phyloP scores from a whole-genome alignment of 2,113 vertebrate genomes.

The Bambusicola thoracicus region DNA sequence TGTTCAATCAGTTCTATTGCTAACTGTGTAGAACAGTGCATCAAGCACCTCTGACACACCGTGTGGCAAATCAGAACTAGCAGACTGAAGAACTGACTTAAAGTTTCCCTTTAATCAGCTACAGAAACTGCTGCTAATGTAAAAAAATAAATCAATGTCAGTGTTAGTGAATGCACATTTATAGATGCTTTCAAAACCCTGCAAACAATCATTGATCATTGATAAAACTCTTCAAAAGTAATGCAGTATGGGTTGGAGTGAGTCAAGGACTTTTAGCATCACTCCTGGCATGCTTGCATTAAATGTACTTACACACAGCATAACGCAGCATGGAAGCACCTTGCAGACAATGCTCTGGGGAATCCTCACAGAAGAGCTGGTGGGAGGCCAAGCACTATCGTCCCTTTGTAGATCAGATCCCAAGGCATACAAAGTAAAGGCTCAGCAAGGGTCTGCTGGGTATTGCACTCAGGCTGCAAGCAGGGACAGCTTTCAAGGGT shows the following conservation, averaged over 20 bases:
- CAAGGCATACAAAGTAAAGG: neutral
- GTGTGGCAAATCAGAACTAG: neutral
- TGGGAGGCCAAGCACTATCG: neutral
- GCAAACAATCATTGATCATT: neutral
- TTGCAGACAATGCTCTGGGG: neutral
- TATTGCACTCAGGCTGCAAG: neutral
- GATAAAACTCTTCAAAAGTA: neutral
- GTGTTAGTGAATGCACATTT: neutral
- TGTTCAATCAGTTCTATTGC: neutral
- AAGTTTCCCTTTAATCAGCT: conserved; percentile 17
- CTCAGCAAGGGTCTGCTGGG: neutral
- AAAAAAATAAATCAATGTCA: conserved; percentile 14
- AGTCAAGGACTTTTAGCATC: neutral
- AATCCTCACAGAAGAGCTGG: neutral
- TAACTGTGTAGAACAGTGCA: neutral
- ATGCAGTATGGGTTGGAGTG: neutral
- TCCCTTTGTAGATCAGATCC: neutral
- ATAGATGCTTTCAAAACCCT: neutral
- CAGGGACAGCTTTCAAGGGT: neutral
- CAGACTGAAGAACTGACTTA: neutral
- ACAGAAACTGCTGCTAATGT: conserved; percentile 8
- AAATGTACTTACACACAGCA: neutral
- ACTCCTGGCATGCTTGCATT: neutral
- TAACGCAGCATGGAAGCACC: neutral
- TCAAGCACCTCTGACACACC: neutral